These are phyloP conservation scores for Cyprinodon tularosa DNA, from an alignment of 2,113 vertebrate species.

Conservation along the genomic window DNA sequence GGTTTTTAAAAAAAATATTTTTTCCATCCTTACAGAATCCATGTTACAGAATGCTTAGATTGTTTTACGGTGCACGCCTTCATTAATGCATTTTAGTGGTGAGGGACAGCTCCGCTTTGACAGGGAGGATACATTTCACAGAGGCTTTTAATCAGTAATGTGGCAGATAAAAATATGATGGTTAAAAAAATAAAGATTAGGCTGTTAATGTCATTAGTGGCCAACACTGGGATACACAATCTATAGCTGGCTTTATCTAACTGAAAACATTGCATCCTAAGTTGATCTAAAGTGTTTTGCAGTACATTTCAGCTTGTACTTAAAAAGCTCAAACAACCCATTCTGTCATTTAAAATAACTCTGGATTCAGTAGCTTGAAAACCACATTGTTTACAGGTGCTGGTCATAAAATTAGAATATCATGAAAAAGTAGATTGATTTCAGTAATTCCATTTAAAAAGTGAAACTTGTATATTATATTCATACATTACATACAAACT, in stretches of 20 bases:
- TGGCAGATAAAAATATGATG: not conserved
- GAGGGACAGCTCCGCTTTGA: not conserved
- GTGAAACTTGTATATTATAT: no score
- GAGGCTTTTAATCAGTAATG: not conserved
- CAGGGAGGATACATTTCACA: not conserved
- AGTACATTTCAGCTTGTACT: constrained; percentile 1
- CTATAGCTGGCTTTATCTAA: not conserved
- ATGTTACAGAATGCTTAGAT: not conserved
- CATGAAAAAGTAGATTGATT: no score
- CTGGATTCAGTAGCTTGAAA: constrained; percentile 33
- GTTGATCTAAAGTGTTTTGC: constrained; percentile 17
- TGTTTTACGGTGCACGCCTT: not conserved
- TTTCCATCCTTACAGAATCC: no score
- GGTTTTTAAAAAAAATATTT: not conserved
- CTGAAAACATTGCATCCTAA: constrained; percentile 4
- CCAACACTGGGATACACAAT: not conserved
- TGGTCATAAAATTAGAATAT: no score
- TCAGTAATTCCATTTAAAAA: no score
- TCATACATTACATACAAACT: no score
- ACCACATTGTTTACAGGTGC: constrained; percentile 22
- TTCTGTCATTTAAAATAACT: constrained; percentile 26
- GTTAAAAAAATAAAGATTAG: not conserved
- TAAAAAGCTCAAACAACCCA: constrained; percentile 40
- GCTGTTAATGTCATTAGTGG: not conserved
- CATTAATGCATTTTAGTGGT: not conserved